phyloP scores from a whole-genome alignment of 2,797 vertebrate species.

The Semotilus atromaculatus region DNA sequence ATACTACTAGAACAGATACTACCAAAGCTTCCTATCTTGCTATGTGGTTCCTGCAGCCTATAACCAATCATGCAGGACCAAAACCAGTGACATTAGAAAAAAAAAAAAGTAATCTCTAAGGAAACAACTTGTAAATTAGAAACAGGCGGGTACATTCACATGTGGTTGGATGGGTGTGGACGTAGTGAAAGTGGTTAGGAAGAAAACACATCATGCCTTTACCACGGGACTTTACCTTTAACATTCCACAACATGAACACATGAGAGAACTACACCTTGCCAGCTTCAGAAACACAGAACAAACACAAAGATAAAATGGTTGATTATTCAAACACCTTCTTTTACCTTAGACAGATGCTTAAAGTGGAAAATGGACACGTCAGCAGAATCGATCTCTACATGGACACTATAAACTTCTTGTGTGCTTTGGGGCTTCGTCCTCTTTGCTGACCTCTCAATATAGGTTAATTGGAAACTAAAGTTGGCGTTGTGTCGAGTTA shows the following conservation, averaged over 20 bases:
- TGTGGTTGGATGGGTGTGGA: constrained; percentile 46
- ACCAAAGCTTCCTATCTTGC: constrained; percentile 6
- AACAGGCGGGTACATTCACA: constrained; percentile 55
- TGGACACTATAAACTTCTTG: constrained; percentile 1
- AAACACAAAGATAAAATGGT: constrained; percentile 56
- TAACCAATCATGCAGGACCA: constrained; percentile 58
- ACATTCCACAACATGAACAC: constrained; percentile 68
- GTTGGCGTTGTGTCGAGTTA: constrained; percentile 16
- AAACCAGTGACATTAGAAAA: constrained; percentile 56
- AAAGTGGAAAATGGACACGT: not conserved
- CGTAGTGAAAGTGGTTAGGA: constrained; percentile 35
- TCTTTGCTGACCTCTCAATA: constrained; percentile 28
- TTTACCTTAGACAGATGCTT: constrained; percentile 12
- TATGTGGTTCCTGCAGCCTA: not conserved
- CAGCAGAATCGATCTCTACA: not conserved
- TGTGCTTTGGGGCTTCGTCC: not conserved
- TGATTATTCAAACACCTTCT: constrained; percentile 41
- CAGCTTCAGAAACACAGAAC: constrained; percentile 62
- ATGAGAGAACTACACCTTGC: constrained; percentile 65
- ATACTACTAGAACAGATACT: constrained; percentile 2
- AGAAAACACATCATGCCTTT: constrained; percentile 52
- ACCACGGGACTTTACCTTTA: constrained; percentile 68
- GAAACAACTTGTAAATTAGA: constrained; percentile 68
- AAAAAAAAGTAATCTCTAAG: constrained; percentile 66
- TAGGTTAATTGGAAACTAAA: constrained; percentile 46